These are phyloP conservation scores for Drosophila stalkeri DNA, from an alignment of 2,888 invertebrate genomes.

Conservation along the genomic window DNA sequence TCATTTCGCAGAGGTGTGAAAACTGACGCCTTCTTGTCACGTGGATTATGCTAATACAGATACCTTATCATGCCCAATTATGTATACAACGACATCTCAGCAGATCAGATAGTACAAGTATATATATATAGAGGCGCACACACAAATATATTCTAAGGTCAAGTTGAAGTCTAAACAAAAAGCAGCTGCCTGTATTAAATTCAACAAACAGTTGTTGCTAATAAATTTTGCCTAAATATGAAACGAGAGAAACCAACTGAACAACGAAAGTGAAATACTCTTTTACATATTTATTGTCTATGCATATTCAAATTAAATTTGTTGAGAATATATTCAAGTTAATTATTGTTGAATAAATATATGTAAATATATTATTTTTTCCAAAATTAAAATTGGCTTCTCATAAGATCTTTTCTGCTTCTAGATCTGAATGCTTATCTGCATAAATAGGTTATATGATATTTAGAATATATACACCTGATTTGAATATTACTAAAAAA, in stretches of 20 bases:
- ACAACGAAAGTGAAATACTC: conserved; percentile 11
- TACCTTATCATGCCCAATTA: conserved; percentile 47
- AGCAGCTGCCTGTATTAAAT: conserved; percentile 42
- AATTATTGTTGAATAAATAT: not conserved
- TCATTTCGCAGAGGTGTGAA: conserved; percentile 40
- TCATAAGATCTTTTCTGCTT: not conserved
- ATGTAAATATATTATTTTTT: too few relatives aligned
- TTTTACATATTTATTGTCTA: not conserved
- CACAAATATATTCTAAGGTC: conserved; percentile 48
- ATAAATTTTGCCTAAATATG: conserved; percentile 49
- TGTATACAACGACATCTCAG: conserved; percentile 17
- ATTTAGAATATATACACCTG: too few relatives aligned
- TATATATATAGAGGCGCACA: conserved; percentile 1
- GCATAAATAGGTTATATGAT: too few relatives aligned
- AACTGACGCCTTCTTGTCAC: conserved; percentile 39
- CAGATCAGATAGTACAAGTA: conserved; percentile 7
- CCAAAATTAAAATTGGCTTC: not conserved
- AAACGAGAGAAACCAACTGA: not conserved
- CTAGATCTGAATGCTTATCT: too few relatives aligned
- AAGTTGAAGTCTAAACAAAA: conserved; percentile 57
- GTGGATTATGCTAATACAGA: conserved; percentile 48
- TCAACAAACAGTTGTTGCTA: conserved; percentile 42
- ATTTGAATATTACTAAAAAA: too few relatives aligned
- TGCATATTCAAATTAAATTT: not conserved
- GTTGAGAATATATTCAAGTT: not conserved